phyloP scores from a whole-genome alignment of 1,140 invertebrate species.

The Drosophila orena region DNA sequence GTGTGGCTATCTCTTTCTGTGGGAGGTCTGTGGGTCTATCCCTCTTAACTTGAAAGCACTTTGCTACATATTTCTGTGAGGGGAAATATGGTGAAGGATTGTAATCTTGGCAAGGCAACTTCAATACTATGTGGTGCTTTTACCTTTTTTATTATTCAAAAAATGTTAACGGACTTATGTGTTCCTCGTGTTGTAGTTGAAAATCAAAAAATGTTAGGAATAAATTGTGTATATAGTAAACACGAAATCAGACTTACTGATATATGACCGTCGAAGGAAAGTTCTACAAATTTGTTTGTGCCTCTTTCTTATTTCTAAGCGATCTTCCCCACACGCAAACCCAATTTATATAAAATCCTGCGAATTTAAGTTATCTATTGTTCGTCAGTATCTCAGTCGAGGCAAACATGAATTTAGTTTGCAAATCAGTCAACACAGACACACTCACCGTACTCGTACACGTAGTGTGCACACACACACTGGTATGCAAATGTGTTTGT shows the following conservation, averaged over 20 bases:
- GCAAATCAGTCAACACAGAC: slow-evolving; percentile 62
- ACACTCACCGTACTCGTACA: slow-evolving; percentile 4
- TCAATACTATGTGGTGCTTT: slow-evolving; percentile 36
- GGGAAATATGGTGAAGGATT: background rate
- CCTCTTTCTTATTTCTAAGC: too few species aligned
- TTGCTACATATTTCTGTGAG: slow-evolving; percentile 44
- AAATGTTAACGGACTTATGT: too few species aligned
- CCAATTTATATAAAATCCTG: background rate
- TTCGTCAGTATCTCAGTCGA: slow-evolving; percentile 14
- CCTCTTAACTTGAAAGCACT: slow-evolving; percentile 58
- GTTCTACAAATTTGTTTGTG: too few species aligned
- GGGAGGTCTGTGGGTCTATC: background rate
- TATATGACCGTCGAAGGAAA: too few species aligned
- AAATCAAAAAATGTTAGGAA: too few species aligned
- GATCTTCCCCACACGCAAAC: too few species aligned
- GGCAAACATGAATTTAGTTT: slow-evolving; percentile 68
- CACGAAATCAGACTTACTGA: too few species aligned
- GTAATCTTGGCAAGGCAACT: slow-evolving; percentile 16
- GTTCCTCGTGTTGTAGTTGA: too few species aligned
- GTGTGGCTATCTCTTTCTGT: slow-evolving; percentile 2
- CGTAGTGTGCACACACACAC: background rate
- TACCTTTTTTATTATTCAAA: slow-evolving; percentile 3
- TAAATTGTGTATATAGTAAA: too few species aligned
- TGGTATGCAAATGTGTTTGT: slow-evolving; percentile 15
- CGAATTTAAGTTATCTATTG: slow-evolving; percentile 24